Base-by-base conservation (phyloP, 2,797 vertebrate species). In the Pampus argenteus region DNA sequence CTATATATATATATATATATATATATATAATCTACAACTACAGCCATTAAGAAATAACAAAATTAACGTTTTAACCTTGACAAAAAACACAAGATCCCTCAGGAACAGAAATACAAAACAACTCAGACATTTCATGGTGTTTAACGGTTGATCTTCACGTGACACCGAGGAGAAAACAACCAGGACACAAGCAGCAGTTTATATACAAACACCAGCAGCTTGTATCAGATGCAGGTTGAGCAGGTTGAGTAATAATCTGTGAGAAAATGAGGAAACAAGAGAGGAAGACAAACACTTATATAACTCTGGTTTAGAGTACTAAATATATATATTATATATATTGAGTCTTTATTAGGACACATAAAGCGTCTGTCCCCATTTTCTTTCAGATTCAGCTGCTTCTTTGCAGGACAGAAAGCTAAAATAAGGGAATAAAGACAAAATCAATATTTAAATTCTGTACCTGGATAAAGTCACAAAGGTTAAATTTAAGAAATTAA, bases 171-270 rank as follows among this genome's bases (percentile, higher is more conserved):
- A 45, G 10, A 11, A 47, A 6, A 20, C 25, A 40, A 44, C 25
- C 63, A 26, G 40, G 42, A 26, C 9, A 38, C 13, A 52, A 42
- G n/a, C n/a, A n/a, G n/a, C n/a, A n/a, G 28, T 14, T 66, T 28
- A 1, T 23, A 28, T 22, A 18, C 13, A 56, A 36, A 57, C 40
- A 26, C 50, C 9, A 2, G 11, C 17, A 40, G 1, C 14, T 5
- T 7, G 0, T 40, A 42, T 42, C 14, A 60, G n/a, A 52, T 42
- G 44, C 25, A 71, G 65, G 61, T 72, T 71, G 9, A 47, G 51
- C 64, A 61, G 65, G 68, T 70, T 66, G 17, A 6, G n/a, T 47
- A 26, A 52, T 31, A 9, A 3, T 61, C 15, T 17, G 31, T 17
- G 25, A 44, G 51, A 5, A 62, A 47, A 52, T 5, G 42, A 67